Base-by-base conservation (phyloP, 2,113 vertebrate species). In the Rhinichthys klamathensis region DNA sequence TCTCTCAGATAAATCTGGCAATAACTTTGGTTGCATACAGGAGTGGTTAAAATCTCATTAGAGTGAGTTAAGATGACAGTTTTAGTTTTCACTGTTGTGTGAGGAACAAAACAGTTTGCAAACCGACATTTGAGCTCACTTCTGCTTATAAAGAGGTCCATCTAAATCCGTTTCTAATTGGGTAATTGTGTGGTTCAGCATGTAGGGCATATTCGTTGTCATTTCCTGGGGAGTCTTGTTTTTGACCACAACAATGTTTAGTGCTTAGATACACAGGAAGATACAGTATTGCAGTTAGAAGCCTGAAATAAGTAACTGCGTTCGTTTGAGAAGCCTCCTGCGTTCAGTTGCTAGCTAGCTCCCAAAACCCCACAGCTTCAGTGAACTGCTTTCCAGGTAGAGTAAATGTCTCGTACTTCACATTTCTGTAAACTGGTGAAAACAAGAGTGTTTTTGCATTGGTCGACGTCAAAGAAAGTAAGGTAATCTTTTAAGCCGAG, bases 191-290 rank as follows among this genome's bases (percentile, higher is more conserved):
- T 6, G 87, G 73, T 84, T 49, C 84, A 84, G 87, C 27, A 86
- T 82, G 23, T 82, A 86, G 80, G 35, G 63, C 85, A 82, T 21
- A 13, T 2, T 69, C 54, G 70, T 88, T 77, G 86, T 83, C 4
- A 87, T 81, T 70, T 82, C 86, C 61, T 84, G 6, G 74, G 44
- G 38, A 18, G 56, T 16, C 6, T 25, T 54, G 69, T 67, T 23
- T 27, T 69, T 77, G 67, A 89, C 90, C 90, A 87, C 91, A 87
- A 23, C 8, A 3, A n/a, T 86, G 76, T 60, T 21, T 6, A 7
- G n/a, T 54, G n/a, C 15, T 44, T 4, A 32, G 25, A 21, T 25
- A 3, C 12, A 86, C 89, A 85, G 85, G 69, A 91, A 89, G 88
- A 4, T 78, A n/a, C 32, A 8, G 21, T 32, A 54, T 27, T 76